These are phyloP conservation scores for Sebastes hopkinsi DNA, from an alignment of 2,797 vertebrate genomes.

Conservation along the genomic window DNA sequence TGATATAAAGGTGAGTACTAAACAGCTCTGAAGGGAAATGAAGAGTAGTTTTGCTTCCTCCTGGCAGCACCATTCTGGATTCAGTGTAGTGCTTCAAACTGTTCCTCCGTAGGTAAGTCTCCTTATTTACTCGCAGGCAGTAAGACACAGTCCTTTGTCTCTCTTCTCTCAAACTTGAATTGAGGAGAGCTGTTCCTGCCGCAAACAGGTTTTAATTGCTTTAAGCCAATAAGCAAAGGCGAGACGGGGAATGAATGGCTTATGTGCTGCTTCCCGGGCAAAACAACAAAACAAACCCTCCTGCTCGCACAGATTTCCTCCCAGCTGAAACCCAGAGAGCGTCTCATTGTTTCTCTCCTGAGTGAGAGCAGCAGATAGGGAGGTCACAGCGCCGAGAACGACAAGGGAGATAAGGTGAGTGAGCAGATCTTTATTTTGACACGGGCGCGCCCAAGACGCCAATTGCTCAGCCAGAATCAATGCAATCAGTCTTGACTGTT, in stretches of 20 bases:
- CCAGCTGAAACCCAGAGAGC: conserved; percentile 51
- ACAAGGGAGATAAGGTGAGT: conserved; percentile 22
- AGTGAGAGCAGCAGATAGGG: conserved; percentile 46
- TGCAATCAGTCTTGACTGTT: conserved; percentile 3
- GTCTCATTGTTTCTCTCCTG: conserved; percentile 51
- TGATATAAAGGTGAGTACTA: conserved; percentile 12
- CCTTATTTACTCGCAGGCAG: conserved; percentile 48
- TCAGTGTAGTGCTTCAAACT: neutral
- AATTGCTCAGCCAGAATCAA: conserved; percentile 31
- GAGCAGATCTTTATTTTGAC: conserved; percentile 46
- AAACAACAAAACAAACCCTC: conserved; percentile 50
- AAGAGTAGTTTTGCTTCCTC: conserved; percentile 1
- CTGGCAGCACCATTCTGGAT: conserved; percentile 4
- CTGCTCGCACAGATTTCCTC: conserved; percentile 49
- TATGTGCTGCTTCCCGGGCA: conserved; percentile 46
- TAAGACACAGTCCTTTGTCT: conserved; percentile 34
- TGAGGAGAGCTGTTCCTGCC: conserved; percentile 19
- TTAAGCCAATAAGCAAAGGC: conserved; percentile 67
- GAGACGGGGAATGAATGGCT: conserved; percentile 45
- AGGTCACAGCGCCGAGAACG: conserved; percentile 32
- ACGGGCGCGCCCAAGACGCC: conserved; percentile 13
- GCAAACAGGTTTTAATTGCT: conserved; percentile 68
- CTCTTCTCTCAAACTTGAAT: conserved; percentile 37
- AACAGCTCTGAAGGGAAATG: conserved; percentile 12
- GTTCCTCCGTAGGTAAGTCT: conserved; percentile 22